These are phyloP conservation scores for Aphaenogaster floridana DNA, from an alignment of 1,140 invertebrate species.

Conservation along the genomic window DNA sequence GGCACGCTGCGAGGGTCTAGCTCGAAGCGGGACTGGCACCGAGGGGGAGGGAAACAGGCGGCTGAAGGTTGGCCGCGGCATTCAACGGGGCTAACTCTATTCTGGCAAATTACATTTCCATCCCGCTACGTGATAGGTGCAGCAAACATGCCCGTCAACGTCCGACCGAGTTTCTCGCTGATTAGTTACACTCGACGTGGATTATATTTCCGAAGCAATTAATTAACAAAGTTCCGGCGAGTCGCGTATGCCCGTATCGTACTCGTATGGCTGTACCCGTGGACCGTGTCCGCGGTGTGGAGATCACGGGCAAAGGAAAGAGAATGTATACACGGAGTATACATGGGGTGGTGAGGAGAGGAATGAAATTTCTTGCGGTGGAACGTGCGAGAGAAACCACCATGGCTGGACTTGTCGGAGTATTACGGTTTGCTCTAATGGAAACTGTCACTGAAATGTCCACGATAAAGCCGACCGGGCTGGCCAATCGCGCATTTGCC, in stretches of 20 bases:
- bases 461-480: conserved; percentile 44
- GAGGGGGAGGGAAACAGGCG: conserved; percentile 46
- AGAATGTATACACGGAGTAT: neutral
- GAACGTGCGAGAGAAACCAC: conserved; percentile 49
- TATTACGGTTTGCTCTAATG: conserved; percentile 66
- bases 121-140: conserved; percentile 79
- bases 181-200: conserved; percentile 77
- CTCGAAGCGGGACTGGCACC: conserved; percentile 60
- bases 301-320: conserved; percentile 5
- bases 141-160: conserved; percentile 80
- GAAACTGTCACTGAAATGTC: conserved; percentile 71
- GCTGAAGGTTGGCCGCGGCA: conserved; percentile 74
- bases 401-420: conserved; percentile 44
- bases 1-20: conserved; percentile 60
- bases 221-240: conserved; percentile 78
- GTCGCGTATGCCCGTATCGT: conserved; percentile 58
- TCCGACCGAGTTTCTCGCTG: conserved; percentile 77
- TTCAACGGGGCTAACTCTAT: conserved; percentile 80
- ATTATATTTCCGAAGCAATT: conserved; percentile 80
- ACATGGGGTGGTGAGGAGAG: conserved; percentile 20
- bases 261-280: conserved; percentile 16
- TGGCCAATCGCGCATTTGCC: conserved; percentile 57
- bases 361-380: conserved; percentile 69
- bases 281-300: conserved; percentile 5
- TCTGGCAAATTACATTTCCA: conserved; percentile 80